These are phyloP conservation scores for Plusia festucae DNA, from an alignment of 2,888 invertebrate species.

Conservation along the genomic window DNA sequence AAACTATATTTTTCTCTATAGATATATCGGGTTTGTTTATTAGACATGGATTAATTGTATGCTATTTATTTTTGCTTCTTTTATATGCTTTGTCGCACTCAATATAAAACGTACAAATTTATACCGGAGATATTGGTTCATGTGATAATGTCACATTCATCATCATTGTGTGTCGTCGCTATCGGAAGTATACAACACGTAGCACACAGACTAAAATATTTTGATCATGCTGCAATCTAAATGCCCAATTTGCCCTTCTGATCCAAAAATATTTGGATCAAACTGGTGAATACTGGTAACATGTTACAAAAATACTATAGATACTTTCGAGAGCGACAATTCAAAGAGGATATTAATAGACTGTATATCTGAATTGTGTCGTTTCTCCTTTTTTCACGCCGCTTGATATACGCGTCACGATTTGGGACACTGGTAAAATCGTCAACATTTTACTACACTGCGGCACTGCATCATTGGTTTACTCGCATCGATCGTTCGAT, in stretches of 20 bases:
- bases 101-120: constrained; percentile 49
- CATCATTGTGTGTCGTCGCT: constrained; percentile 65
- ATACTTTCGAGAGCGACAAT: constrained; percentile 68
- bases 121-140: constrained; percentile 57
- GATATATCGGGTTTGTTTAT: constrained; percentile 69
- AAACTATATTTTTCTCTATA: constrained; percentile 60
- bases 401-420: constrained; percentile 87
- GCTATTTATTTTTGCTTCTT: constrained; percentile 76
- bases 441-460: constrained; percentile 79
- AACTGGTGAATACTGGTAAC: constrained; percentile 25
- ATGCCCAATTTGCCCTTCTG: constrained; percentile 18
- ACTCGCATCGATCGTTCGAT: constrained; percentile 58
- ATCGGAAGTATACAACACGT: constrained; percentile 58
- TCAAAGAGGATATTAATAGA: constrained; percentile 69
- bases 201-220: constrained; percentile 28
- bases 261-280: constrained; percentile 3
- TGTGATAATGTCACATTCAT: constrained; percentile 56
- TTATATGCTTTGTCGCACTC: constrained; percentile 77
- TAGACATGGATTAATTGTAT: constrained; percentile 65
- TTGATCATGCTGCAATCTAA: neutral
- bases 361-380: constrained; percentile 86
- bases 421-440: constrained; percentile 88
- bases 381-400: constrained; percentile 89
- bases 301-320: constrained; percentile 27
- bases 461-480: constrained; percentile 69